phyloP scores from a whole-genome alignment of 2,113 vertebrate species.

The Cairina moschata region DNA sequence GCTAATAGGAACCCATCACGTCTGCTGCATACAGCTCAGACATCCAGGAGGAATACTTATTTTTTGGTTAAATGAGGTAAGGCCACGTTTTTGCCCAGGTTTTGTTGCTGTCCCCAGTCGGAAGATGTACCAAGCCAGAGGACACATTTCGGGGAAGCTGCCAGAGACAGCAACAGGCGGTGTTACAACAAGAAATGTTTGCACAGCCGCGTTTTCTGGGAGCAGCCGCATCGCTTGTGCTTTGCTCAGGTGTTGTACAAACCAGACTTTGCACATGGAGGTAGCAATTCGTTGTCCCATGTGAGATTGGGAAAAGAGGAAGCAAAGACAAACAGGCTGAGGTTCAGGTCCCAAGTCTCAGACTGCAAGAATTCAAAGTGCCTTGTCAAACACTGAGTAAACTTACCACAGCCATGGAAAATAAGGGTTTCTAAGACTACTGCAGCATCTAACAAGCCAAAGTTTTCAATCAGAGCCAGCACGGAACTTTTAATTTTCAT shows the following conservation, averaged over 20 bases:
- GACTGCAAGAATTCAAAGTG: not conserved
- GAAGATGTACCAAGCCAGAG: not conserved
- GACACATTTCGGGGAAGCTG: not conserved
- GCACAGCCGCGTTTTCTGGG: not conserved
- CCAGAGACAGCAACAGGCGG: not conserved
- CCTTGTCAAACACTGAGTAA: not conserved
- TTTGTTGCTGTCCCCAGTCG: not conserved
- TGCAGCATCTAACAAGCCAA: not conserved
- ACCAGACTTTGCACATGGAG: not conserved
- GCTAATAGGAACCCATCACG: rapidly evolving
- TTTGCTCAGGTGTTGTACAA: rapidly evolving
- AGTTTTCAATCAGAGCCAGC: not conserved
- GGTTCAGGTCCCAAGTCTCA: not conserved
- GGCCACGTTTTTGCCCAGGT: not conserved
- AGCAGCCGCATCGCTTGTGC: not conserved
- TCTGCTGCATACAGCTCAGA: rapidly evolving
- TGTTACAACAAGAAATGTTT: not conserved
- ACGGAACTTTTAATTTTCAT: not conserved
- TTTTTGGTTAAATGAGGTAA: not conserved
- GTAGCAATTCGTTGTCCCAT: not conserved
- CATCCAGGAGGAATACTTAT: no score
- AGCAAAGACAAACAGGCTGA: not conserved
- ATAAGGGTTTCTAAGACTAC: not conserved
- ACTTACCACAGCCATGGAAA: not conserved
- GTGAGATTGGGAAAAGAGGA: not conserved